These are phyloP conservation scores for Napeogenes sylphis DNA, from an alignment of 2,888 invertebrate species.

Conservation along the genomic window DNA sequence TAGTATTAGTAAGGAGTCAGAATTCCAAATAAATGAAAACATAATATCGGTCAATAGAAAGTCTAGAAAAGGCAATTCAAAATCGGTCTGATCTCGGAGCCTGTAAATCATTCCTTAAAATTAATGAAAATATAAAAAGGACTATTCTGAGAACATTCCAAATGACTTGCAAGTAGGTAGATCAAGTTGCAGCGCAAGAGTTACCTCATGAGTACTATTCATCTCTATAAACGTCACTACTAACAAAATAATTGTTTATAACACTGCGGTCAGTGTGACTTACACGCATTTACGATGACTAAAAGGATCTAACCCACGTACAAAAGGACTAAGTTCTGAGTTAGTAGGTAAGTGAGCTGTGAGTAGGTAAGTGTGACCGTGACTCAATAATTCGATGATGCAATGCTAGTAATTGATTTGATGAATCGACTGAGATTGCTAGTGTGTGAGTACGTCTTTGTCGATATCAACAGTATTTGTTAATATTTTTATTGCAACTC, in stretches of 20 bases:
- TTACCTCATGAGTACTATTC: conserved; percentile 17
- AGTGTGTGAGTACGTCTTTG: conserved; percentile 41
- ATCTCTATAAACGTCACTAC: conserved; percentile 42
- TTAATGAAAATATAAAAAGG: neutral
- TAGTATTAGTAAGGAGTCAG: too few species aligned
- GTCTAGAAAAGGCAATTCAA: neutral
- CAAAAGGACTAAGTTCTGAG: conserved; percentile 52
- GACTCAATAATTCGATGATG: conserved; percentile 74
- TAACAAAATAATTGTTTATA: conserved; percentile 49
- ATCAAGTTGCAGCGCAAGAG: too few species aligned
- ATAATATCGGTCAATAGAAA: neutral
- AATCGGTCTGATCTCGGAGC: neutral
- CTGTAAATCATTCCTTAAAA: neutral
- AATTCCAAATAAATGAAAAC: neutral
- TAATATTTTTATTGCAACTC: neutral
- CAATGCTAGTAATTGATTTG: conserved; percentile 65
- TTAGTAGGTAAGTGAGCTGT: conserved; percentile 44
- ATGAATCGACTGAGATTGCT: conserved; percentile 54
- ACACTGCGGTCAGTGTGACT: conserved; percentile 60
- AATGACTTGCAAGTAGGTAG: too few species aligned
- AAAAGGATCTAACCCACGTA: conserved; percentile 65
- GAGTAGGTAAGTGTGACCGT: conserved; percentile 57
- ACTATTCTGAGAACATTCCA: too few species aligned
- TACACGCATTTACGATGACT: conserved; percentile 58
- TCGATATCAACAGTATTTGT: conserved; percentile 26